Conservation (phyloP, 2,113 vertebrate species). For the Thamnaconus septentrionalis region DNA sequence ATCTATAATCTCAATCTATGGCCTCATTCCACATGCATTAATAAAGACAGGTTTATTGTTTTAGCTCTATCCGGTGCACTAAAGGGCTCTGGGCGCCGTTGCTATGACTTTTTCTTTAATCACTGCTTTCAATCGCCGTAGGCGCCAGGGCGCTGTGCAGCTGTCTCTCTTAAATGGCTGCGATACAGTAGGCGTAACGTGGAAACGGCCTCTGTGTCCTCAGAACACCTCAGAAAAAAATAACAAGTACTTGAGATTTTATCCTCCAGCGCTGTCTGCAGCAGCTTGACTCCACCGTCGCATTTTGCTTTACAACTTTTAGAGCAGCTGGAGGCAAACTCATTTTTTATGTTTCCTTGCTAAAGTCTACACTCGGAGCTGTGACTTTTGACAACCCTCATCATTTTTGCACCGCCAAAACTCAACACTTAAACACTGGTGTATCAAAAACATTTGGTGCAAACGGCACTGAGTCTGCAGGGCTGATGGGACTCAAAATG, state of each 20-base stretch:
- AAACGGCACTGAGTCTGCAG: too few relatives aligned
- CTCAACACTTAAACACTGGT: too few relatives aligned
- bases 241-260: not conserved
- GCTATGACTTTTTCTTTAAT: not conserved
- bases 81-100: slow-evolving; percentile 3
- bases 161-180: slow-evolving; percentile 9
- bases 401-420: too few relatives aligned
- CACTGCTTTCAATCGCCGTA: slow-evolving; percentile 1
- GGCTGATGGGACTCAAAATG: too few relatives aligned
- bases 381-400: not conserved
- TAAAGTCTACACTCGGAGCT: not conserved
- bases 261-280: not conserved
- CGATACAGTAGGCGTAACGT: not conserved
- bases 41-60: slow-evolving; percentile 23
- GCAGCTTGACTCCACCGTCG: not conserved
- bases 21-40: slow-evolving; percentile 25
- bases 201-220: not conserved
- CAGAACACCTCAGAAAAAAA: not conserved
- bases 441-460: too few relatives aligned
- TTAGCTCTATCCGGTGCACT: not conserved
- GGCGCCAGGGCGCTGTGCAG: not conserved
- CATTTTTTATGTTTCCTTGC: not conserved
- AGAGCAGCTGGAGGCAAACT: not conserved
- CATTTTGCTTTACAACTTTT: not conserved
- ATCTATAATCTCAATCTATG: slow-evolving; percentile 42